These are phyloP conservation scores for Stenchaetothrips biformis DNA, from an alignment of 2,888 invertebrate species.

Conservation along the genomic window DNA sequence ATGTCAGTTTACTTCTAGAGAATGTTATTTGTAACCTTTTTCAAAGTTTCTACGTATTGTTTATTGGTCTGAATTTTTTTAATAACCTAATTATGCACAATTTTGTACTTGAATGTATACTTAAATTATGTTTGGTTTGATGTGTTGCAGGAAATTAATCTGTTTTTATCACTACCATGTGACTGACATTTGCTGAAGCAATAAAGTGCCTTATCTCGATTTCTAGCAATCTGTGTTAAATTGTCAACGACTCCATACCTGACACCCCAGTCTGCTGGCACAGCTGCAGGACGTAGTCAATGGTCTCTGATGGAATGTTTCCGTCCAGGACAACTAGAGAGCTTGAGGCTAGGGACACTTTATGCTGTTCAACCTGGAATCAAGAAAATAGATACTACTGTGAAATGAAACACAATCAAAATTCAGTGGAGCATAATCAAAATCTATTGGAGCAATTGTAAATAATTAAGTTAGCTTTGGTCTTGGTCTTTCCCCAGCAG, in stretches of 20 bases:
- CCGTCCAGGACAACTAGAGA: constrained; percentile 80
- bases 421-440: background rate
- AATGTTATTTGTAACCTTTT: background rate
- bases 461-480: no score
- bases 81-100: background rate
- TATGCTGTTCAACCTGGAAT: background rate
- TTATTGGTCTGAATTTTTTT: background rate
- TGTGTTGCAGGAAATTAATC: background rate
- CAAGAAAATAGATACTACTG: background rate
- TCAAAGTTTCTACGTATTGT: background rate
- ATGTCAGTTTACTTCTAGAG: background rate
- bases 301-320: constrained; percentile 66
- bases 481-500: background rate
- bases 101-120: background rate
- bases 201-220: background rate
- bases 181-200: background rate
- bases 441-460: no score
- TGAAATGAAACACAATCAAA: background rate
- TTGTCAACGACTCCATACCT: constrained; percentile 50
- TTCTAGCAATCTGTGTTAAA: background rate
- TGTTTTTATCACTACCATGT: background rate
- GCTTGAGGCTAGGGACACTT: constrained; percentile 43
- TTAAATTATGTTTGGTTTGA: background rate
- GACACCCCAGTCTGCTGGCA: constrained; percentile 60
- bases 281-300: constrained; percentile 58